Evolutionary conservation across 2,888 invertebrate genomes (phyloP).

Genomic region (Hypomecis punctinalis): DNA sequence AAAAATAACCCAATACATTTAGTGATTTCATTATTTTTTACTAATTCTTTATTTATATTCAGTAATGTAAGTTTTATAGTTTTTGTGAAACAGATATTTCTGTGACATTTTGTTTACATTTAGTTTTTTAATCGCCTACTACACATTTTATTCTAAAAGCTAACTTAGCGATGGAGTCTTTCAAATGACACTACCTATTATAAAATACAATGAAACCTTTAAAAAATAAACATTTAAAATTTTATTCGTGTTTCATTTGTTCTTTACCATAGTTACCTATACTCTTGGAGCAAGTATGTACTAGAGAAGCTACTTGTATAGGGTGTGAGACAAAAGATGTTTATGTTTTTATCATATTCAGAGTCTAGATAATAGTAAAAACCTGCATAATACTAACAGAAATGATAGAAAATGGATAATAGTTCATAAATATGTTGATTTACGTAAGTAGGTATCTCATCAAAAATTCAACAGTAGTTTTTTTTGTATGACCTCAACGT

Average conservation of each 20-base stretch:
- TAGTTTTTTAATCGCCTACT: constrained; percentile 78
- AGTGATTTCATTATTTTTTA: constrained; percentile 54
- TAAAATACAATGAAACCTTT: constrained; percentile 81
- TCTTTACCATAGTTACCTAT: background rate
- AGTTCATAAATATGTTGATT: no score
- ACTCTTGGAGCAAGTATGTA: no score
- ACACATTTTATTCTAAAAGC: constrained; percentile 75
- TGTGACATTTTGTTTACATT: constrained; percentile 50
- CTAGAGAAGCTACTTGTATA: no score
- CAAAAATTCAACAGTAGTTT: no score
- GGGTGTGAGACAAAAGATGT: no score
- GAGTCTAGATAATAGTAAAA: no score
- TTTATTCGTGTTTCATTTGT: constrained; percentile 59
- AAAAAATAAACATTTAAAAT: constrained; percentile 72
- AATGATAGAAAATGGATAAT: no score
- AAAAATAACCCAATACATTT: constrained; percentile 63
- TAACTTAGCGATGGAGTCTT: constrained; percentile 72
- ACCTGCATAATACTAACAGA: no score
- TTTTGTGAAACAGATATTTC: constrained; percentile 46
- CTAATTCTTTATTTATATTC: constrained; percentile 57
- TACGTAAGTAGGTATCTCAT: no score
- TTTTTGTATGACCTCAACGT: no score
- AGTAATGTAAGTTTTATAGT: constrained; percentile 47
- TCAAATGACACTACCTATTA: constrained; percentile 81
- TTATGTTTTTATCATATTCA: no score